These are phyloP conservation scores for Micropoecilia bifurca DNA, from an alignment of 2,797 vertebrate species.

Conservation along the genomic window DNA sequence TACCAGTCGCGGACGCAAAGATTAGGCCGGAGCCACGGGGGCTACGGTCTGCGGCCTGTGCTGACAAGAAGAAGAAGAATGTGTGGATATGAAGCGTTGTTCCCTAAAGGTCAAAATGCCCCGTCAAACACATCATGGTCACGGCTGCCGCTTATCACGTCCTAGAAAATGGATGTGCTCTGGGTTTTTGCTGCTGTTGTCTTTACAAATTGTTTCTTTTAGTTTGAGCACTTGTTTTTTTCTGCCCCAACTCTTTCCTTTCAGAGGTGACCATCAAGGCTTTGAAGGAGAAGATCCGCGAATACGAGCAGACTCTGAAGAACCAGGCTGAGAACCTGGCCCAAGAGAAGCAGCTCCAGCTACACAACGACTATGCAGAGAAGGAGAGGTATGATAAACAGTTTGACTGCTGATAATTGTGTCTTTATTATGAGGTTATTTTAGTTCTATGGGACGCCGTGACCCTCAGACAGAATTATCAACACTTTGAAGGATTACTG, in stretches of 20 bases:
- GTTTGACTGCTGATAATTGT: conserved; percentile 20
- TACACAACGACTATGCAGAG: conserved; percentile 97
- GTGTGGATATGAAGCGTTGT: conserved; percentile 43
- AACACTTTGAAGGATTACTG: conserved; percentile 40
- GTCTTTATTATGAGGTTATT: conserved; percentile 46
- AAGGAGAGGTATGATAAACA: conserved; percentile 88
- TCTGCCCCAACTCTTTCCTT: conserved; percentile 19
- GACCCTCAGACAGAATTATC: conserved; percentile 33
- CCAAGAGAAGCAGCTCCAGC: conserved; percentile 94
- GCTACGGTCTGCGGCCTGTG: conserved; percentile 42
- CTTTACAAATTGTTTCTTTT: conserved; percentile 8
- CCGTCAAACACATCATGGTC: conserved; percentile 33
- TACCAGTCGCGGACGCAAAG: conserved; percentile 54
- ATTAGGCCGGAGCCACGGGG: conserved; percentile 56
- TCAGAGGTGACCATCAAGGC: conserved; percentile 98
- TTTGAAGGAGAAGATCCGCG: conserved; percentile 98
- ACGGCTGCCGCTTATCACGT: conserved; percentile 45
- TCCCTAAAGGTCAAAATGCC: conserved; percentile 53
- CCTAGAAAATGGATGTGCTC: neutral
- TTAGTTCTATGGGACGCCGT: conserved; percentile 40
- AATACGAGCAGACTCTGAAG: conserved; percentile 97
- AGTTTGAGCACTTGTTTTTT: neutral
- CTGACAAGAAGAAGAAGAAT: conserved; percentile 56
- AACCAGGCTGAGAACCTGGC: conserved; percentile 95
- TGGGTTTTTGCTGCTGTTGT: conserved; percentile 18